Conservation (phyloP, 2,797 vertebrate genomes). For the Pipistrellus kuhlii region DNA sequence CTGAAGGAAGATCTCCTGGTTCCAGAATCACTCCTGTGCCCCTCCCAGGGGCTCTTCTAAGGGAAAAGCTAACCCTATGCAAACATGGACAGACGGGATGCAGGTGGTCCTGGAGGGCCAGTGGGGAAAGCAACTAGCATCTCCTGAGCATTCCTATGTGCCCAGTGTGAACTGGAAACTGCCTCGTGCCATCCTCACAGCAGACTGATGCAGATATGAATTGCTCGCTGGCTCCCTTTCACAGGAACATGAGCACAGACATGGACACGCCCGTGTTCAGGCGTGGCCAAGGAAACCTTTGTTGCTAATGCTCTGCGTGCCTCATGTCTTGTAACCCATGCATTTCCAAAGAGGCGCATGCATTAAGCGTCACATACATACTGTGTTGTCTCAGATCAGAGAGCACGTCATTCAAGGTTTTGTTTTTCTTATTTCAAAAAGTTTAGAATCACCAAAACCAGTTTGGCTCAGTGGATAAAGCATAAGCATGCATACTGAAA, state of each 20-base stretch:
- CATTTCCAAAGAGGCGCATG: not conserved
- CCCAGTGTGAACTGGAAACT: not conserved
- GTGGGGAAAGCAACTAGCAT: too few relatives aligned
- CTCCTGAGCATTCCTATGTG: not conserved
- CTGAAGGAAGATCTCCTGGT: not conserved
- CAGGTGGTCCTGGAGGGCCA: not conserved
- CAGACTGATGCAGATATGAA: rapidly evolving
- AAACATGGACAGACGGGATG: not conserved
- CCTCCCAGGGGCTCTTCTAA: not conserved
- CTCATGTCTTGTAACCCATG: not conserved
- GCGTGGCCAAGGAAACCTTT: not conserved
- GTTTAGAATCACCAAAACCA: not conserved
- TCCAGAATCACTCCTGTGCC: not conserved
- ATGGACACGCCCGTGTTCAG: rapidly evolving
- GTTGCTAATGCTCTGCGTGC: not conserved
- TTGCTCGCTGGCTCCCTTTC: not conserved
- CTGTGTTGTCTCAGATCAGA: not conserved
- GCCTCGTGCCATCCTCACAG: not conserved
- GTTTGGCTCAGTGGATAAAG: not conserved
- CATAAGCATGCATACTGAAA: too few relatives aligned
- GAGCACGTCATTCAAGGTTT: not conserved
- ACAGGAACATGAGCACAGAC: rapidly evolving
- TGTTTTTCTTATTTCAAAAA: not conserved
- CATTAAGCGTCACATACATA: not conserved
- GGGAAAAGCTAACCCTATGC: not conserved